Evolutionary conservation across 2,797 vertebrate genomes (phyloP).

Genomic region (Argentina silus): DNA sequence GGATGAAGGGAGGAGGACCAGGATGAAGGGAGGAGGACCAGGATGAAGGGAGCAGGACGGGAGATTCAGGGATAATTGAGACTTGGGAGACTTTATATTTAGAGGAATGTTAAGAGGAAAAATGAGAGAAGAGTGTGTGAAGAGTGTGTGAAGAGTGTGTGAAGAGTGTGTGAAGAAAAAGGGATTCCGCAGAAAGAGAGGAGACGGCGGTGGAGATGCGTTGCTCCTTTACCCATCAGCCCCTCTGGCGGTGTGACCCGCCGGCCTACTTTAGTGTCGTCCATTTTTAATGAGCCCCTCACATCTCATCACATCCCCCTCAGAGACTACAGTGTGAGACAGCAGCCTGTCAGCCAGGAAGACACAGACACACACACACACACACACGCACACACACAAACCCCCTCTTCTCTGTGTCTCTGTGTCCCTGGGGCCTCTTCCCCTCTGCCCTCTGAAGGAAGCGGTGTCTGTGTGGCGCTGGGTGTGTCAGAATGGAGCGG

Average conservation of each 20-base stretch:
- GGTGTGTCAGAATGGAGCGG: no score
- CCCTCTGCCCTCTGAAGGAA: neutral
- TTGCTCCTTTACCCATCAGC: constrained; percentile 31
- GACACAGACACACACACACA: constrained; percentile 4
- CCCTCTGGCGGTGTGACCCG: constrained; percentile 43
- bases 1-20: no score
- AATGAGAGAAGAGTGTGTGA: no score
- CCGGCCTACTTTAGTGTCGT: constrained; percentile 68
- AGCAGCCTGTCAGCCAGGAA: neutral
- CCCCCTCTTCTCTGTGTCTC: no score
- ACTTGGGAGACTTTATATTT: no score
- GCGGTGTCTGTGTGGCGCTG: no score
- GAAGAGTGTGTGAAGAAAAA: no score
- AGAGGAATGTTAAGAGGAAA: neutral
- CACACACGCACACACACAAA: constrained; percentile 12
- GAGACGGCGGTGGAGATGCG: neutral
- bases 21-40: no score
- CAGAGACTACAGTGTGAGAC: constrained; percentile 7
- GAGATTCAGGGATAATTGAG: no score
- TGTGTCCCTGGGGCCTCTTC: no score
- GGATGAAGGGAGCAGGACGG: no score
- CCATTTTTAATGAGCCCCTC: constrained; percentile 64
- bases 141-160: no score
- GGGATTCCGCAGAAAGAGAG: neutral
- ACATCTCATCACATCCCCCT: constrained; percentile 16